Percentiles rank a stretch among this genome's conserved stretches.
Evolutionary conservation across 2,797 vertebrate species (phyloP).

Genomic region (Buphagus erythrorhynchus): DNA sequence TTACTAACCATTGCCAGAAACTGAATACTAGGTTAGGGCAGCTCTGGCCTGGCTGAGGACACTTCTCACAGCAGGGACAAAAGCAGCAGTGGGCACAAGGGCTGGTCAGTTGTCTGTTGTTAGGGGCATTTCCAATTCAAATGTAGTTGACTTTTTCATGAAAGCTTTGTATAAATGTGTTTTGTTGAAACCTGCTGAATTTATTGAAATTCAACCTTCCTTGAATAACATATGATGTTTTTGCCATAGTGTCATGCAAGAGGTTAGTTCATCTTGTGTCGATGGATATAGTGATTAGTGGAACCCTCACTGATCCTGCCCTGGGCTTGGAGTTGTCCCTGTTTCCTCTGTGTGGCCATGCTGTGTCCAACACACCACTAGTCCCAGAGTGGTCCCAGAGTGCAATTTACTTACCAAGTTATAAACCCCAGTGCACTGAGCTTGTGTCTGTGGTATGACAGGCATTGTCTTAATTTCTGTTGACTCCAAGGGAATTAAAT

Average conservation of each 20-base stretch:
- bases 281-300: background rate
- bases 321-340: background rate
- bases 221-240: background rate
- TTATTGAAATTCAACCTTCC: background rate
- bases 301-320: fast-evolving
- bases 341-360: fast-evolving
- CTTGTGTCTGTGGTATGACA: background rate
- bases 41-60: background rate
- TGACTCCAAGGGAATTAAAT: background rate
- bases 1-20: background rate
- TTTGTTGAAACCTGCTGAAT: background rate
- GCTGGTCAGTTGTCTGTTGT: background rate
- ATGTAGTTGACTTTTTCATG: background rate
- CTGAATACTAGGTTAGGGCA: background rate
- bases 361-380: background rate
- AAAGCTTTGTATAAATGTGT: background rate
- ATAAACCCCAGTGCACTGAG: background rate
- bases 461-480: background rate
- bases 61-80: background rate
- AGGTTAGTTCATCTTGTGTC: background rate
- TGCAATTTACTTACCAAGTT: background rate
- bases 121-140: background rate
- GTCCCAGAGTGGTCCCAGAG: background rate
- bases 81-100: background rate
- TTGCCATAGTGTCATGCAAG: background rate